A percentile compares a stretch with the other conserved stretches of the same genome.
Conservation (phyloP, 2,888 invertebrate genomes). For the Thelaira solivaga region DNA sequence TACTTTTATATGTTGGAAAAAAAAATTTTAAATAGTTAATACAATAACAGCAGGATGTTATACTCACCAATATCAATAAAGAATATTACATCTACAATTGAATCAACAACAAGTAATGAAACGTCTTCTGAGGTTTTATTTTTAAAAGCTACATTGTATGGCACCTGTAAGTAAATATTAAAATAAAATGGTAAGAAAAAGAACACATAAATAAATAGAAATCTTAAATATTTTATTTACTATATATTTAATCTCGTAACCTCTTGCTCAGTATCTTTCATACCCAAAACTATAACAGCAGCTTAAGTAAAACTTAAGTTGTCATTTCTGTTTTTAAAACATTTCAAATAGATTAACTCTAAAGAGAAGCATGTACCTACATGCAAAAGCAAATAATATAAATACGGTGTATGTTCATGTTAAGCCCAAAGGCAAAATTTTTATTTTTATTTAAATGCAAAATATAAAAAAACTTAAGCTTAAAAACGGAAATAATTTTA, state of each 20-base stretch:
- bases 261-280: no score
- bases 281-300: no score
- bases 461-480: no score
- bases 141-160: constrained; percentile 99
- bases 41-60: background rate
- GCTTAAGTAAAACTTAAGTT: background rate
- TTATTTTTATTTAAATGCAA: background rate
- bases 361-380: background rate
- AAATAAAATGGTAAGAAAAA: background rate
- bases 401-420: background rate
- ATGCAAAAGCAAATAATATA: constrained; percentile 6
- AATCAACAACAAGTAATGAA: constrained; percentile 94
- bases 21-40: background rate
- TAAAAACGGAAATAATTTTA: no score
- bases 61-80: constrained; percentile 94
- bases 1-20: no score
- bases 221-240: no score
- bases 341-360: constrained; percentile 26
- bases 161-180: constrained; percentile 82
- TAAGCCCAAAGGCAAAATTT: background rate
- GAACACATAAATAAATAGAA: background rate
- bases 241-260: no score
- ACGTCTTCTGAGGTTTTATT: constrained; percentile 99
- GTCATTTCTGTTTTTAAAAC: no score
- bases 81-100: constrained; percentile 99